These are phyloP conservation scores for Orthosia cruda DNA, from an alignment of 2,888 invertebrate genomes.

Conservation along the genomic window DNA sequence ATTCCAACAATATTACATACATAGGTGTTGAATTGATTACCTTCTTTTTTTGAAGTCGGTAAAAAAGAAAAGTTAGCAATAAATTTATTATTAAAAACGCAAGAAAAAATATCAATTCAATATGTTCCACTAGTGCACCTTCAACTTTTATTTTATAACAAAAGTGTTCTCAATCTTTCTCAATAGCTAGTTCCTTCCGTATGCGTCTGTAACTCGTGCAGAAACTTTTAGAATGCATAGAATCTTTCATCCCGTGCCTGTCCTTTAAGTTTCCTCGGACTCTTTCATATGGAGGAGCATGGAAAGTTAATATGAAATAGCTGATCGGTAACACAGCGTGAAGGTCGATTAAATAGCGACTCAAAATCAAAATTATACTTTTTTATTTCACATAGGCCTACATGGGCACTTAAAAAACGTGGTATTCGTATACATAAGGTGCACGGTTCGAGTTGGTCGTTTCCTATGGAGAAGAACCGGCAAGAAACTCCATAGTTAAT, in stretches of 20 bases:
- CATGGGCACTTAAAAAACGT: too few species aligned
- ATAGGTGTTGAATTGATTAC: too few species aligned
- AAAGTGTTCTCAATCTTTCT: constrained; percentile 52
- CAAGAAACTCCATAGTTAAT: too few species aligned
- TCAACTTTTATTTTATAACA: constrained; percentile 58
- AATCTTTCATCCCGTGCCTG: constrained; percentile 26
- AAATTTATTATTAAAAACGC: constrained; percentile 25
- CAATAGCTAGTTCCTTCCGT: constrained; percentile 52
- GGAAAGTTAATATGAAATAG: constrained; percentile 12
- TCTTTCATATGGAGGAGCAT: constrained; percentile 1
- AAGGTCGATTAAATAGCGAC: too few species aligned
- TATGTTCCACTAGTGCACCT: constrained; percentile 30
- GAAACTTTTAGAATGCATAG: constrained; percentile 58
- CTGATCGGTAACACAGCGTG: background rate
- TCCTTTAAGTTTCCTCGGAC: constrained; percentile 11
- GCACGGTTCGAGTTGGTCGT: too few species aligned
- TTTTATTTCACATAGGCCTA: too few species aligned
- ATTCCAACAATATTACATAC: too few species aligned
- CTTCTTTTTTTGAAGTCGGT: too few species aligned
- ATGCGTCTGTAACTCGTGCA: constrained; percentile 33
- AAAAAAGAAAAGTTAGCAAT: too few species aligned
- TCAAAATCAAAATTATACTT: too few species aligned
- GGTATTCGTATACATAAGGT: too few species aligned
- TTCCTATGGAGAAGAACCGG: too few species aligned
- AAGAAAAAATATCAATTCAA: constrained; percentile 38